A percentile compares a stretch with the other conserved stretches of the same genome.
These are phyloP conservation scores for Hylaeus volcanicus DNA, from an alignment of 1,140 invertebrate species.

Conservation along the genomic window DNA sequence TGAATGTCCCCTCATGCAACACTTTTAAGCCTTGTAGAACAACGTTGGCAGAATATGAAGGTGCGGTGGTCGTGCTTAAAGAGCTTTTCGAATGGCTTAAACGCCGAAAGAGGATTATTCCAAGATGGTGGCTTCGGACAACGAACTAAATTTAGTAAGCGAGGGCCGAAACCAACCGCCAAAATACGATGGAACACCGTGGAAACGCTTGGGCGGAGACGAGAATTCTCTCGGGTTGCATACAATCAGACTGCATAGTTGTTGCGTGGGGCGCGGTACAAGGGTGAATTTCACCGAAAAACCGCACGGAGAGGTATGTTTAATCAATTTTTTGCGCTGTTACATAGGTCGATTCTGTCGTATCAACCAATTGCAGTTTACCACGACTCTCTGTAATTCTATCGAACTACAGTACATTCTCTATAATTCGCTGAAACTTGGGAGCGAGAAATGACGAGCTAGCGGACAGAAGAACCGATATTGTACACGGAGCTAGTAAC, in stretches of 20 bases:
- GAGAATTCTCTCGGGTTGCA: constrained; percentile 42
- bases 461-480: too few species aligned
- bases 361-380: background rate
- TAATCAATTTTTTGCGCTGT: background rate
- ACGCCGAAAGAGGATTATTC: constrained; percentile 72
- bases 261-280: background rate
- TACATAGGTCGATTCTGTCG: background rate
- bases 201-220: constrained; percentile 37
- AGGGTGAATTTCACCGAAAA: constrained; percentile 12
- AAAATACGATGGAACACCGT: constrained; percentile 64
- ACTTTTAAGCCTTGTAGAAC: constrained; percentile 28
- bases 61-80: constrained; percentile 54
- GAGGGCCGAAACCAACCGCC: constrained; percentile 52
- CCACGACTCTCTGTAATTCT: background rate
- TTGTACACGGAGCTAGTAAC: too few species aligned
- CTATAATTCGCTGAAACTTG: too few species aligned
- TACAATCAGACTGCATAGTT: constrained; percentile 33
- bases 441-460: too few species aligned
- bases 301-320: background rate
- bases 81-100: constrained; percentile 67
- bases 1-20: background rate
- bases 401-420: background rate
- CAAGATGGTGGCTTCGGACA: constrained; percentile 65
- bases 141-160: constrained; percentile 70
- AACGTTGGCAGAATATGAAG: constrained; percentile 50